Percentiles rank a stretch among this genome's conserved stretches.
These are phyloP conservation scores for Lemur catta DNA, from an alignment of 2,797 vertebrate genomes.

Conservation along the genomic window DNA sequence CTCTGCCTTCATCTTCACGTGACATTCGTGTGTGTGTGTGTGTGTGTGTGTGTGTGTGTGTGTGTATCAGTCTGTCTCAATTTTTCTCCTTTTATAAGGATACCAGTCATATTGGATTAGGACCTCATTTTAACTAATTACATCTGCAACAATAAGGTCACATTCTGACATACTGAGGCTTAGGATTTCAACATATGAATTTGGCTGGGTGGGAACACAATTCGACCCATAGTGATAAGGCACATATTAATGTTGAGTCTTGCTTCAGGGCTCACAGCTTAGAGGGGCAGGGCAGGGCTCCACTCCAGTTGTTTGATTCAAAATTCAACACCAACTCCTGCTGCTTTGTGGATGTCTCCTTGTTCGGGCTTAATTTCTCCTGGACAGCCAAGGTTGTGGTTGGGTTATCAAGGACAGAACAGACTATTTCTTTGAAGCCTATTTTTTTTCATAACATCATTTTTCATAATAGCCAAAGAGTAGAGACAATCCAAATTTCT, in stretches of 20 bases:
- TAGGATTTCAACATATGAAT: not conserved
- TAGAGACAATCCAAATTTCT: no score
- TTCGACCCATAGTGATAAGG: not conserved
- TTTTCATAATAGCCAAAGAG: no score
- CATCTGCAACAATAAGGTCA: not conserved
- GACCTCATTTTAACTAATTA: not conserved
- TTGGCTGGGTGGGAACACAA: not conserved
- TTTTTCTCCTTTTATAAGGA: not conserved
- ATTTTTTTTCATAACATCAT: not conserved
- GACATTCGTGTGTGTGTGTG: not conserved
- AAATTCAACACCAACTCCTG: not conserved
- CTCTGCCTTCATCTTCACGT: not conserved
- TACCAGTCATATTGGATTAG: not conserved
- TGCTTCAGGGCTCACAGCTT: not conserved
- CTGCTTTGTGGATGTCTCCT: not conserved
- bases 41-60: not conserved
- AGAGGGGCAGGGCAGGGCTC: not conserved
- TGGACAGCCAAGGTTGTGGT: not conserved
- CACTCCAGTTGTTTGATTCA: not conserved
- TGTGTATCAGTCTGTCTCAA: not conserved
- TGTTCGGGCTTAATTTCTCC: not conserved
- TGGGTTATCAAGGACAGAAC: not conserved
- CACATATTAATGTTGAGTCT: not conserved
- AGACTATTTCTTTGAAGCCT: not conserved
- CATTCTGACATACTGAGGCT: not conserved